Evolutionary conservation across 2,888 invertebrate species (phyloP).

Genomic region (Alsophila aescularia): DNA sequence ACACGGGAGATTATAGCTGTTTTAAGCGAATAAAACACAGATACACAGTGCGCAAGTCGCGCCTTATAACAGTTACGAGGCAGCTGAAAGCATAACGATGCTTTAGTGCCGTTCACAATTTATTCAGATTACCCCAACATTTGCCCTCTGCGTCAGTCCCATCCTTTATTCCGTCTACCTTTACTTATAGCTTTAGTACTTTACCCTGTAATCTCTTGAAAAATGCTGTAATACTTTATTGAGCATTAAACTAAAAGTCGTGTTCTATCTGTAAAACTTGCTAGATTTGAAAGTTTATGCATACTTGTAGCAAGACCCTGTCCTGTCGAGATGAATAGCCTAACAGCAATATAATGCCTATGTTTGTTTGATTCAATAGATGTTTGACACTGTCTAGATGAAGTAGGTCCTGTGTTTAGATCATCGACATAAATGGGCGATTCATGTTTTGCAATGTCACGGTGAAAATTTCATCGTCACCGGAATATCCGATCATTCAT

Average conservation of each 20-base stretch:
- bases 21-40: conserved; percentile 41
- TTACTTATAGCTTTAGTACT: conserved; percentile 82
- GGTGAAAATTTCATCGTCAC: conserved; percentile 40
- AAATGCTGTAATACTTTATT: conserved; percentile 67
- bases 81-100: conserved; percentile 34
- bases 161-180: conserved; percentile 70
- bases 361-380: conserved; percentile 63
- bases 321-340: conserved; percentile 53
- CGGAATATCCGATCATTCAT: conserved; percentile 58
- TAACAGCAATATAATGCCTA: conserved; percentile 63
- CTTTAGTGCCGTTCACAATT: conserved; percentile 36
- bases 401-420: conserved; percentile 72
- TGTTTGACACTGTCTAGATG: conserved; percentile 68
- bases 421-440: conserved; percentile 58
- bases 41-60: conserved; percentile 33
- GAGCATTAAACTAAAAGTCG: conserved; percentile 61
- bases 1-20: conserved; percentile 44
- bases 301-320: conserved; percentile 64
- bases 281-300: conserved; percentile 66
- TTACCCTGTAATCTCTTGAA: conserved; percentile 70
- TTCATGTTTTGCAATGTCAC: conserved; percentile 43
- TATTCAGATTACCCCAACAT: conserved; percentile 38
- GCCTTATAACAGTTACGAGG: conserved; percentile 35
- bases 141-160: conserved; percentile 56
- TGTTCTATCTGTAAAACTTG: conserved; percentile 62